Base-by-base conservation (phyloP, 2,888 invertebrate genomes). In the Torymus tubicola region DNA sequence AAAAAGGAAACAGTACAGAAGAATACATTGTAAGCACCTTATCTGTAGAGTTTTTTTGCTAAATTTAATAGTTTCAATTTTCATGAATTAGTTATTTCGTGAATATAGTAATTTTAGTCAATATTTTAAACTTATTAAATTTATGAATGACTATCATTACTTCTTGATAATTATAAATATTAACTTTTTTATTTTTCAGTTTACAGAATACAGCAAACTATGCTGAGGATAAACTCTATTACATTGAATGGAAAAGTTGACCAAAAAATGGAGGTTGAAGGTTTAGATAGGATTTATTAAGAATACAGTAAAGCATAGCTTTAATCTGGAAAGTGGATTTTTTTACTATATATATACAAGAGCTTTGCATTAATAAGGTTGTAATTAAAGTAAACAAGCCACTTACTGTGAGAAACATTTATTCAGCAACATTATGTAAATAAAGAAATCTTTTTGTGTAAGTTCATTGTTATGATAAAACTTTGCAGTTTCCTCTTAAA, bases 161-260 rank as follows among this genome's bases (percentile, higher is more conserved):
- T 42, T 42, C 10, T 42, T 42, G 42, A 42, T 42, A 8, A 42
- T 42, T 42, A 8, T 42, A 70, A 68, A 60, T 63, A 72, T 61
- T 75, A 69, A 10, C 55, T 80, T 63, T 81, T 85, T 84, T 86
- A 84, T 80, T 64, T 90, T 90, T 80, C 85, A 93, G 93, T 93
- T 89, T 93, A 93, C 85, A 93, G 95, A 86, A 91, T 93, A 2
- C 94, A 94, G 58, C 94, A 95, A 86, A 96, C 96, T 3, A 94
- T 94, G 92, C 89, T 96, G 69, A 93, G 96, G 87, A 96, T 96
- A 75, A 96, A 96, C 88, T 92, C 93, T 0, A 94, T 96, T 81
- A 93, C 93, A 85, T 92, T 95, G 77, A 90, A 90, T 14, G 92
- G 91, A 85, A 92, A 92, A 84, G 92, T 95, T 60, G 92, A 93